Base-by-base conservation (phyloP, 2,797 vertebrate species). In the Xenops minutus region DNA sequence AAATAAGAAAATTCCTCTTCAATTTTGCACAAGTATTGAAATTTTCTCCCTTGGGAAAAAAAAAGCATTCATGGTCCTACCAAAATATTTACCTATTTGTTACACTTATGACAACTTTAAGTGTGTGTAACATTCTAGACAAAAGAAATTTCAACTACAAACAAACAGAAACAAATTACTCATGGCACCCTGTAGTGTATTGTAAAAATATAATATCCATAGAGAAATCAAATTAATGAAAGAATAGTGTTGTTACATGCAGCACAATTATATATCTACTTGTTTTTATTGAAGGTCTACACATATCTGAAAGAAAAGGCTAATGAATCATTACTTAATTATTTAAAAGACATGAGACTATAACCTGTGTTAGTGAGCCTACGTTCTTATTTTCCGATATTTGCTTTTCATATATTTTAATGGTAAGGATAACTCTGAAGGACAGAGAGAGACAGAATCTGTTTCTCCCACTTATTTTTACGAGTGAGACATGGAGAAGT, bases 211-310 rank as follows among this genome's bases (percentile, higher is more conserved):
- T 64, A 86, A 85, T 93, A 93, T 36, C 43, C 77, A 58, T 3
- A 14, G 55, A 64, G 59, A 93, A 95, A 96, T 94, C 74, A 90
- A 91, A 92, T 91, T 89, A 94, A 92, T 96, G 68, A 82, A 97
- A 96, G 52, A 86, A 81, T 86, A 89, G 95, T 92, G 67, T 72
- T 74, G 27, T 95, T 92, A 91, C 85, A 75, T 46, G 63, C 61
- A 96, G 56, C 27, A 82, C 59, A 85, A 87, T 93, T 96, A 78
- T 39, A 29, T 26, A 69, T 52, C 72, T 83, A 67, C 48, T 90
- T 68, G 44, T 59, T 93, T 90, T 91, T 85, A 91, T 22, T 71
- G 82, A 89, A 84, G 66, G 17, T 24, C 73, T 74, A 66, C 55
- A 89, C 83, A 78, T 88, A 41, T 54, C 61, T 85, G 89, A 81